Conservation (phyloP, 1,140 invertebrate genomes). For the Amphibalanus amphitrite region DNA sequence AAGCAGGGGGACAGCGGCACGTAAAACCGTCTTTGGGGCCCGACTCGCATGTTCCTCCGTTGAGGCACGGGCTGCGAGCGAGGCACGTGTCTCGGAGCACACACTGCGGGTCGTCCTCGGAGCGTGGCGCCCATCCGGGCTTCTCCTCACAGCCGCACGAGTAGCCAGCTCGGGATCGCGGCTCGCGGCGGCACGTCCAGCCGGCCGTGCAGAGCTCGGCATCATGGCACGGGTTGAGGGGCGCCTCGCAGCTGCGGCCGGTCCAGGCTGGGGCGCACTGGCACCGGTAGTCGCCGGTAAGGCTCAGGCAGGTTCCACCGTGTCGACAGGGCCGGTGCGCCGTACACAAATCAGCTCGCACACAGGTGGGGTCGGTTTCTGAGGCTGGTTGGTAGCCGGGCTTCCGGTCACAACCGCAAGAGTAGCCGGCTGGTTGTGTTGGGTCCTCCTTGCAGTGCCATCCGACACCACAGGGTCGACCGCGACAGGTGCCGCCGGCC, state of each 20-base stretch:
- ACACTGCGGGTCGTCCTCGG: background rate
- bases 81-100: background rate
- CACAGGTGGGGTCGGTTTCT: background rate
- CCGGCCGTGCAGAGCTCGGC: background rate
- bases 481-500: background rate
- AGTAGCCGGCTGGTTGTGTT: background rate
- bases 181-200: background rate
- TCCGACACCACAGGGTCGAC: background rate
- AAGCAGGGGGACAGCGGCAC: background rate
- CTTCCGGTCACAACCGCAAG: background rate
- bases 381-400: background rate
- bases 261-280: constrained; percentile 5
- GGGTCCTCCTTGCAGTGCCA: background rate
- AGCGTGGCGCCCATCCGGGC: background rate
- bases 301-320: background rate
- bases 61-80: background rate
- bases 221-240: background rate
- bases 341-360: background rate
- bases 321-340: background rate
- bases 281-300: constrained; percentile 1
- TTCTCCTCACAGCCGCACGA: background rate
- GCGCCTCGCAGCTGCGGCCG: constrained; percentile 6
- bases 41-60: background rate
- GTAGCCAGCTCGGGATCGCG: background rate
- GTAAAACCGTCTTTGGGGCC: background rate